Evolutionary conservation across 2,113 vertebrate genomes (phyloP), one percentile per base, ranked within the genome.

Genomic region (Macquaria australasica): DNA sequence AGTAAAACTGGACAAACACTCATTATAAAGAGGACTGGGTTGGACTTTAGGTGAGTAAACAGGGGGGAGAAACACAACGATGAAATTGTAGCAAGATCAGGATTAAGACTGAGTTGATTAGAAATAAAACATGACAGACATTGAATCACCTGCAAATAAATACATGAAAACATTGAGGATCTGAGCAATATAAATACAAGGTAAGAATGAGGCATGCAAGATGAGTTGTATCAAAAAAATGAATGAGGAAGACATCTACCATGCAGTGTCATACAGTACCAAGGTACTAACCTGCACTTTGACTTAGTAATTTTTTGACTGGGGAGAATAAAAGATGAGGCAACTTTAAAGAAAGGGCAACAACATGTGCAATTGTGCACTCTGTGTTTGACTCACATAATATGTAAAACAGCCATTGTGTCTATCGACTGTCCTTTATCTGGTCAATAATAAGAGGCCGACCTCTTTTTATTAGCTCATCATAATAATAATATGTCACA

Each of bases 301-400:
- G 98, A 99, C 94, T 99, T 99, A 92, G 97, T 97, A 91, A 99
- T 97, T 95, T 98, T 97, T 95, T 98, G 97, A 97, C 98, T 99
- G 95, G 77, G 96, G 96, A 84, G 88, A 84, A 88, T 80, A 89
- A 88, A 93, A 88, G 56, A 94, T 81, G 53, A 88, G 25, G 60
- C 16, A 84, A 43, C 48, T 71, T 88, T 89, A 66, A 85, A 78
- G 60, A 72, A 76, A 56, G 11, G 9, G 34, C 14, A 60, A 70
- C 15, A 77, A 43, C 15, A 55, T 55, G 8, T 82, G 23, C 20
- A 62, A 21, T 5, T 43, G 4, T 66, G 39, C 25, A 81, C 31
- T 53, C 2, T 50, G 48, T 41, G 41, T 69, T 55, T 39, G 16
- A 51, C 31, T 77, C 18, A 11, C 3, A 34, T 16, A 8, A 53